Evolutionary conservation across 2,797 vertebrate species (phyloP), one percentile per base, ranked within the genome.

Genomic region (Otolemur crassicaudatus): DNA sequence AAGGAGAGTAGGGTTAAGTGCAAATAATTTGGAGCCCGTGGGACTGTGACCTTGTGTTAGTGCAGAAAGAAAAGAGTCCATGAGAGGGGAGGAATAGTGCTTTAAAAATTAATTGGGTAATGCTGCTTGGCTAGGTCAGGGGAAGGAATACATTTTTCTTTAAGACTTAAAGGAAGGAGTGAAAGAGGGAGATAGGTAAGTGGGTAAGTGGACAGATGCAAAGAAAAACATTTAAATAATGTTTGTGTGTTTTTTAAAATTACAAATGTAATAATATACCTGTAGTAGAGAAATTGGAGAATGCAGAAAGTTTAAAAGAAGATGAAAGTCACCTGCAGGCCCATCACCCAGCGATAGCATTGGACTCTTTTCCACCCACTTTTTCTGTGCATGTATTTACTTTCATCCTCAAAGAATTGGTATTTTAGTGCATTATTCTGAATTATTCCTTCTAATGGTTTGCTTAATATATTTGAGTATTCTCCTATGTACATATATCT

Each of bases 231-330:
- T 43, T 88, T 40, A 43, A 65, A 83, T 56, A 56, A n/a, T 63
- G 23, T 69, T 86, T 83, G 29, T 61, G 46, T 53, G 73, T 76
- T 76, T 16, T 79, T 82, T 72, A 87, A 65, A 58, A 83, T 91
- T 77, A 65, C 56, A 80, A 83, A 93, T 70, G 77, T 70, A 67
- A 53, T 86, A 56, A 56, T 31, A 40, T 69, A 11, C 53, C 43
- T 95, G 37, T 69, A 46, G 63, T 89, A 31, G 60, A 69, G 60
- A 89, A 81, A 65, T 79, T 77, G 37, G 60, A 81, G 90, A 90
- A n/a, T 90, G 60, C 3, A 61, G 76, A 77, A 65, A 93, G 69
- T 67, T 93, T 56, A 76, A 93, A 91, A 43, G 37, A 88, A 85
- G 20, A 60, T 88, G 60, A 90, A 87, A 90, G 27, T 94, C 31